These are phyloP conservation scores for Epirrita christyi DNA, from an alignment of 2,888 invertebrate species.

Conservation along the genomic window DNA sequence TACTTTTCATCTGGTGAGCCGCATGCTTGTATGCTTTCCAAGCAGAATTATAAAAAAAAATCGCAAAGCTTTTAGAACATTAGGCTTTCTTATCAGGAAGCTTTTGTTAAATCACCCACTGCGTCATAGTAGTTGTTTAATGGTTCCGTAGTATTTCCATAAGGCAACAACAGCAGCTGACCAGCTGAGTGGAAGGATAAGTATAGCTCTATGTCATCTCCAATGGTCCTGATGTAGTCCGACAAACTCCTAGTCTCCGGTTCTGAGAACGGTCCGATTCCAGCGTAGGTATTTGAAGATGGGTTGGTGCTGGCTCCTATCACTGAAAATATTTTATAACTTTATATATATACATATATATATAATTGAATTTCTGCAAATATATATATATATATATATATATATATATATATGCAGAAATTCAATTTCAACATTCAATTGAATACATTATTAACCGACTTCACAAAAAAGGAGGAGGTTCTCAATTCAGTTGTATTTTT, in stretches of 20 bases:
- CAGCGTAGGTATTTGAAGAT: conserved; percentile 87
- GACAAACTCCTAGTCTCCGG: conserved; percentile 85
- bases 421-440: no score
- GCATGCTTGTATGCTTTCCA: no score
- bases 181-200: conserved; percentile 90
- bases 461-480: no score
- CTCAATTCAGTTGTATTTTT: no score
- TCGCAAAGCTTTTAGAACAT: no score
- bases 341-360: neutral
- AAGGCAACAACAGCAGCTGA: conserved; percentile 89
- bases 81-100: no score
- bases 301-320: conserved; percentile 83
- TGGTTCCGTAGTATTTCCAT: conserved; percentile 86
- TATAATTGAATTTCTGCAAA: no score
- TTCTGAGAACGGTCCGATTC: conserved; percentile 88
- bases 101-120: conserved; percentile 73
- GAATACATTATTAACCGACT: no score
- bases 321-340: conserved; percentile 45
- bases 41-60: no score
- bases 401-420: no score
- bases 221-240: conserved; percentile 77
- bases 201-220: conserved; percentile 84
- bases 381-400: no score
- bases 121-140: conserved; percentile 85
- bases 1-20: no score